Percentiles rank a stretch among this genome's conserved stretches.
phyloP scores from a whole-genome alignment of 2,113 vertebrate species.

The Callorhinus ursinus region DNA sequence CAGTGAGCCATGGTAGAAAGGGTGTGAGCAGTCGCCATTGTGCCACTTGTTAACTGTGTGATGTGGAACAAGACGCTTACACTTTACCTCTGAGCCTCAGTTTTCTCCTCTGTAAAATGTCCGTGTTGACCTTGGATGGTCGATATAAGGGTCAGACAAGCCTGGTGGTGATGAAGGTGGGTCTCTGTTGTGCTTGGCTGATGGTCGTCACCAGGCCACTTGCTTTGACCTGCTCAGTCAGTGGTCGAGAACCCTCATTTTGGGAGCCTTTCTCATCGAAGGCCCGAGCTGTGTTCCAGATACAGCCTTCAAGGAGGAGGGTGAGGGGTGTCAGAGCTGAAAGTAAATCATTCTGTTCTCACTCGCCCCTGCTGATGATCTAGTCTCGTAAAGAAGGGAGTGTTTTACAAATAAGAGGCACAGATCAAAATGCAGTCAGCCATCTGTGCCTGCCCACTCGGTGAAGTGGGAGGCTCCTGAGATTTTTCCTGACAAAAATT shows the following conservation, averaged over 20 bases:
- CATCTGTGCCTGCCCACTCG: background rate
- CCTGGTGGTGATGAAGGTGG: background rate
- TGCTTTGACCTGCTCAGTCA: background rate
- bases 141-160: too few relatives aligned
- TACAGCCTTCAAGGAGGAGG: background rate
- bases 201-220: background rate
- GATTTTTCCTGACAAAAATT: background rate
- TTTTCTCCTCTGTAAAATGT: background rate
- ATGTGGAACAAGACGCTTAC: background rate
- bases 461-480: background rate
- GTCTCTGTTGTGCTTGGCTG: background rate
- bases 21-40: accelerated
- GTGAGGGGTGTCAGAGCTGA: background rate
- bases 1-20: background rate
- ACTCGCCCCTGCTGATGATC: too few relatives aligned
- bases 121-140: background rate
- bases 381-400: background rate
- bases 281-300: background rate
- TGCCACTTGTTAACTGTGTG: background rate
- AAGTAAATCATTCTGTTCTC: background rate
- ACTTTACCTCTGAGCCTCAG: background rate
- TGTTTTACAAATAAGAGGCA: background rate
- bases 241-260: background rate
- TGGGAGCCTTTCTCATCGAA: background rate
- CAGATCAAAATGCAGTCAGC: background rate